These are phyloP conservation scores for Astropecten irregularis DNA, from an alignment of 53 echinoderm and acorn worm species.

Conservation along the genomic window DNA sequence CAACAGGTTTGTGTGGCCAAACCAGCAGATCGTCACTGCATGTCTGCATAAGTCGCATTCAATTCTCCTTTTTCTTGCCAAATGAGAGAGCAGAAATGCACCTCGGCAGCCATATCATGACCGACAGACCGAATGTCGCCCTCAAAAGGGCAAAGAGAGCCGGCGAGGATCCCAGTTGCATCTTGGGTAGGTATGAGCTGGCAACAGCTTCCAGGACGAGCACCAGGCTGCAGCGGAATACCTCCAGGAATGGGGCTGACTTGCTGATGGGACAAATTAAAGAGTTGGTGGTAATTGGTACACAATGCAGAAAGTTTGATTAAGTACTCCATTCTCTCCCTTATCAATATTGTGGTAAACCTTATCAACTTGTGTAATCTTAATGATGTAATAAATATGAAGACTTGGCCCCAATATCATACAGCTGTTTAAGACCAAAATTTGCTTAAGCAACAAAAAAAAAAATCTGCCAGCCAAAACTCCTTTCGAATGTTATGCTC, in stretches of 20 bases:
- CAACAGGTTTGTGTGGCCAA: too few relatives aligned
- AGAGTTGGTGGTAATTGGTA: too few relatives aligned
- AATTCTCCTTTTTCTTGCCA: conserved; percentile 23
- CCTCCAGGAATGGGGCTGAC: conserved; percentile 64
- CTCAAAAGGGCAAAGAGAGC: conserved; percentile 26
- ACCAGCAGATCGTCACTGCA: background rate
- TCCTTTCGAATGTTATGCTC: too few relatives aligned
- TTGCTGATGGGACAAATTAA: conserved; percentile 17
- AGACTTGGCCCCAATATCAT: too few relatives aligned
- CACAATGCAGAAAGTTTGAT: too few relatives aligned
- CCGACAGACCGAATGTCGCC: conserved; percentile 51
- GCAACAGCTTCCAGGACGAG: conserved; percentile 32
- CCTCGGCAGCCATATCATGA: conserved; percentile 67
- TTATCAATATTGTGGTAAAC: too few relatives aligned
- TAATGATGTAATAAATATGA: too few relatives aligned
- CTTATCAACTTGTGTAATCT: too few relatives aligned
- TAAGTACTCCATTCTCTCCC: too few relatives aligned
- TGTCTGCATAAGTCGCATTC: background rate
- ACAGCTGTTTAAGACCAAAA: too few relatives aligned
- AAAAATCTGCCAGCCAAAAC: too few relatives aligned
- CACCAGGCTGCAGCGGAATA: conserved; percentile 58
- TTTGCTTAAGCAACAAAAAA: too few relatives aligned
- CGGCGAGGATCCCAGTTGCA: conserved; percentile 27
- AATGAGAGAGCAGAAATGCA: conserved; percentile 24
- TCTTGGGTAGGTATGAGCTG: conserved; percentile 33